Evolutionary conservation across 2,113 vertebrate species (phyloP).

Genomic region (Varanus salvator): DNA sequence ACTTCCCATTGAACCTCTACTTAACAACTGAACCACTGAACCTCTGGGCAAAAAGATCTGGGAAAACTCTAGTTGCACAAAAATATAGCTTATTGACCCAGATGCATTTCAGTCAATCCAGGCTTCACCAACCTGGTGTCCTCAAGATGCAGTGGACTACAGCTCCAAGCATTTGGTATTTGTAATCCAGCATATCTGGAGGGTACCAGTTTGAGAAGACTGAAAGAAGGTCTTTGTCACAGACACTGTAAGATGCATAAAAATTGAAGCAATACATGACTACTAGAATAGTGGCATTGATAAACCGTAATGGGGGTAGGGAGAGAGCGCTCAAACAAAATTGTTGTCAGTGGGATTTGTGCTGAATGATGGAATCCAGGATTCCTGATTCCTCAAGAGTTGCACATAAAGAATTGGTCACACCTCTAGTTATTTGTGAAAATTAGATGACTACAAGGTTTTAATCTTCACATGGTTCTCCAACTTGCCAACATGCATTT

Average conservation of each 20-base stretch:
- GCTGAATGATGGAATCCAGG: not conserved
- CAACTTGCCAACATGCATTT: slow-evolving; percentile 5
- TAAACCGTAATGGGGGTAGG: not conserved
- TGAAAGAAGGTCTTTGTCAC: not conserved
- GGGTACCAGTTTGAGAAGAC: too few relatives aligned
- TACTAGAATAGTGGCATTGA: not conserved
- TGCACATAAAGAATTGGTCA: not conserved
- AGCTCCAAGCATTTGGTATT: too few relatives aligned
- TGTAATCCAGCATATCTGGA: too few relatives aligned
- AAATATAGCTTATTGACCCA: not conserved
- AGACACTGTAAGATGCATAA: not conserved
- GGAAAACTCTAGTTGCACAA: not conserved
- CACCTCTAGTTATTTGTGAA: not conserved
- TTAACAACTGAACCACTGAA: not conserved
- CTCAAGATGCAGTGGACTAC: too few relatives aligned
- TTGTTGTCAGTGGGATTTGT: not conserved
- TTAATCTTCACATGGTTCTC: slow-evolving; percentile 38
- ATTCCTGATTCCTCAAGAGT: not conserved
- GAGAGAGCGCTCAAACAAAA: too few relatives aligned
- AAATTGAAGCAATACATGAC: not conserved
- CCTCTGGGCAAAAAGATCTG: too few relatives aligned
- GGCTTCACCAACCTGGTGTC: too few relatives aligned
- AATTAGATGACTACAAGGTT: slow-evolving; percentile 8
- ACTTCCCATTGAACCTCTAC: not conserved
- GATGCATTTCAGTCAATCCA: not conserved